Evolutionary conservation across 2,113 vertebrate genomes (phyloP).

Genomic region (Campylomormyrus numenius): DNA sequence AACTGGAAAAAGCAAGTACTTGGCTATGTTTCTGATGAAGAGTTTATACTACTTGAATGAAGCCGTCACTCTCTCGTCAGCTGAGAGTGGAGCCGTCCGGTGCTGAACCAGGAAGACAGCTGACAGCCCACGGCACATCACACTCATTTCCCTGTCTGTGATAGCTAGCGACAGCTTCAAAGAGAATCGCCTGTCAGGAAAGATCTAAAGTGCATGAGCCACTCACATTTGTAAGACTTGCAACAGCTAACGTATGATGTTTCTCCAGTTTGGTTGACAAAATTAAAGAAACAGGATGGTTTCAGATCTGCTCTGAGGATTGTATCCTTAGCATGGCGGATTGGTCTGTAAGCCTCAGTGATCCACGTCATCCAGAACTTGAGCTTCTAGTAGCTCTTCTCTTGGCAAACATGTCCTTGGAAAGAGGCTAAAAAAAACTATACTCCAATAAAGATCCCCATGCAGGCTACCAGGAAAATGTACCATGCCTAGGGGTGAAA

Average conservation of each 20-base stretch:
- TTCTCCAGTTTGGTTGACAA: background rate
- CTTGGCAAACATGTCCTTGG: background rate
- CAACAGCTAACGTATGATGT: background rate
- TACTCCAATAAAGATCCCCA: background rate
- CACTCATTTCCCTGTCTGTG: background rate
- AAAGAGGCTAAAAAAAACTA: background rate
- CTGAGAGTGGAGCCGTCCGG: background rate
- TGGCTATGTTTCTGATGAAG: background rate
- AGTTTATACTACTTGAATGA: background rate
- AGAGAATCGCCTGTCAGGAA: background rate
- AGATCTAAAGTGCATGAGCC: background rate
- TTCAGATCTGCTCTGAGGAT: background rate
- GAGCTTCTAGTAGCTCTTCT: background rate
- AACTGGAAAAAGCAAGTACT: background rate
- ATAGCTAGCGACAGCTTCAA: background rate
- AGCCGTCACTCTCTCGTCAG: background rate
- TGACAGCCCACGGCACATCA: background rate
- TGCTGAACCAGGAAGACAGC: background rate
- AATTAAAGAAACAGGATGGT: background rate
- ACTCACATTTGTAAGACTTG: background rate
- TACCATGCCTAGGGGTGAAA: background rate
- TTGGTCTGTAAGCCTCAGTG: background rate
- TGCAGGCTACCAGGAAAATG: background rate
- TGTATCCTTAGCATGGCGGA: background rate
- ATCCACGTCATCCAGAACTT: background rate